Evolutionary conservation across 1,140 invertebrate species (phyloP), one percentile per base, ranked within the genome.

Genomic region (Sipha flava): DNA sequence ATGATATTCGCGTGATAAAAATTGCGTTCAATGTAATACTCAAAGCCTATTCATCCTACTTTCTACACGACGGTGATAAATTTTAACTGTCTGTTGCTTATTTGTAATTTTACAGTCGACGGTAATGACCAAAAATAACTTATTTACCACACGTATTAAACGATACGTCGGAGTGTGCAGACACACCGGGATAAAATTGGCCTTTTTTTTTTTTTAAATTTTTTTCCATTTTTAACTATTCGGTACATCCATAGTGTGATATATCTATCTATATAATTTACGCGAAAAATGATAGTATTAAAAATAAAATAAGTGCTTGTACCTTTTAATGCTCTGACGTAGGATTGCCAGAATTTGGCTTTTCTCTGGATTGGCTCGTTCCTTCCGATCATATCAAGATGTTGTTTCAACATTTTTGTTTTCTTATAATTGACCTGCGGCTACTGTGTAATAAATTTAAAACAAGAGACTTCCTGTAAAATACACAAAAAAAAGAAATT

Each of bases 271-370:
- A n/a, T n/a, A n/a, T n/a, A n/a, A n/a, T n/a, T n/a, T n/a, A n/a
- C n/a, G n/a, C n/a, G n/a, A n/a, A n/a, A n/a, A n/a, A n/a, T n/a
- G n/a, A 59, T 62, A 34, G 6, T 9, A n/a, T 2, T n/a, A 34
- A 2, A 4, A n/a, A 34, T 18, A 62, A 34, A 40, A 37, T 31
- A 26, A 10, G 49, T 23, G 14, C 29, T 16, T 2, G 54, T 88
- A 95, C 93, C 93, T 91, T 95, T 95, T 83, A 94, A 88, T 87
- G 93, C 94, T 86, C 93, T 90, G 86, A 94, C 93, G 86, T 94
- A 95, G 84, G 93, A 94, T 87, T 94, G 93, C 93, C 93, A 95
- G 88, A 95, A 95, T 88, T 92, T 95, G 85, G 93, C 93, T 88
- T 95, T 95, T 88, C 93, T 94, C 87, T 92, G 93, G 85, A 93